These are phyloP conservation scores for Hylaeus anthracinus DNA, from an alignment of 1,140 invertebrate genomes.

Conservation along the genomic window DNA sequence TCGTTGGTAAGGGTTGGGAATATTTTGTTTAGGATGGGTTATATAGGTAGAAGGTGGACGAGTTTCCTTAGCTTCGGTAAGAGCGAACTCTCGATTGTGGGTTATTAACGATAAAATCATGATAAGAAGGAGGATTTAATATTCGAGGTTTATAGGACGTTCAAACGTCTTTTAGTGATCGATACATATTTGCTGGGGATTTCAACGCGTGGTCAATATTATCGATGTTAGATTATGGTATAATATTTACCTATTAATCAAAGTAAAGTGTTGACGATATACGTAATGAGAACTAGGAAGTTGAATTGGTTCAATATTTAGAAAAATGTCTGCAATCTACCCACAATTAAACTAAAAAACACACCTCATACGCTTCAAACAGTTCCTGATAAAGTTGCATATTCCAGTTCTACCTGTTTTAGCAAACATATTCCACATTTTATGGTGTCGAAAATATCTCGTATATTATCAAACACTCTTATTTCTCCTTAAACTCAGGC, in stretches of 20 bases:
- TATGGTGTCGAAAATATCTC: neutral
- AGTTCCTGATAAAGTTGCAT: neutral
- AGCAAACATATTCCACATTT: neutral
- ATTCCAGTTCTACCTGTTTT: neutral
- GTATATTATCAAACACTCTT: neutral
- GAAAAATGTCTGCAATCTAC: neutral
- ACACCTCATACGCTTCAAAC: too few relatives aligned
- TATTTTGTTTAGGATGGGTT: too few relatives aligned
- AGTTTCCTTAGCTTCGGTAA: too few relatives aligned
- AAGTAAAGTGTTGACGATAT: neutral
- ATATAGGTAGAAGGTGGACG: too few relatives aligned
- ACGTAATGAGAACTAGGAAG: neutral
- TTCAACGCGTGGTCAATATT: constrained; percentile 1
- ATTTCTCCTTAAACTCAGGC: neutral
- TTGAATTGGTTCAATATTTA: neutral
- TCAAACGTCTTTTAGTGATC: neutral
- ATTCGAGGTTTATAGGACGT: too few relatives aligned
- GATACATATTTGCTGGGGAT: neutral
- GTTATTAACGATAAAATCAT: too few relatives aligned
- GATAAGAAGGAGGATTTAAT: too few relatives aligned
- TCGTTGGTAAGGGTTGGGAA: too few relatives aligned
- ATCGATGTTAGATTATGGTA: too few relatives aligned
- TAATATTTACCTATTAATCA: neutral
- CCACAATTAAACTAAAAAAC: too few relatives aligned
- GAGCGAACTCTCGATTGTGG: too few relatives aligned